These are phyloP conservation scores for Euproctis similis DNA, from an alignment of 2,888 invertebrate genomes.

Conservation along the genomic window DNA sequence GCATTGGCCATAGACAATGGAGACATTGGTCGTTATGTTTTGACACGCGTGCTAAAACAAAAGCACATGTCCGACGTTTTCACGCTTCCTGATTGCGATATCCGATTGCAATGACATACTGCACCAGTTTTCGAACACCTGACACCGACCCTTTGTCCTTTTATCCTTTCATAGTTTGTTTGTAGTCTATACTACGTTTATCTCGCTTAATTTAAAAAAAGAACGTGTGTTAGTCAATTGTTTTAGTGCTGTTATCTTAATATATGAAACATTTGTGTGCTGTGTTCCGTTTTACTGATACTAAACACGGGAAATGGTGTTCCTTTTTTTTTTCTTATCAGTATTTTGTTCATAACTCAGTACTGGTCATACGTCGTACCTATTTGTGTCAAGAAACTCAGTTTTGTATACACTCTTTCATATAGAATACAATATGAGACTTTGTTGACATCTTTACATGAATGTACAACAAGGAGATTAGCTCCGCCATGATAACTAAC, in stretches of 20 bases:
- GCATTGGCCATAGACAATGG: slow-evolving; percentile 40
- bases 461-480: slow-evolving; percentile 46
- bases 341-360: slow-evolving; percentile 6
- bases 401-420: slow-evolving; percentile 23
- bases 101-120: slow-evolving; percentile 54
- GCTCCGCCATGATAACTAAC: slow-evolving; percentile 32
- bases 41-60: slow-evolving; percentile 63
- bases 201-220: neutral
- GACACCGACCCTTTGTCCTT: slow-evolving; percentile 31
- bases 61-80: slow-evolving; percentile 60
- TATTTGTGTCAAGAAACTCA: slow-evolving; percentile 19
- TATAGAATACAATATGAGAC: slow-evolving; percentile 22
- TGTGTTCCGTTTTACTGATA: slow-evolving; percentile 6
- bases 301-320: slow-evolving; percentile 13
- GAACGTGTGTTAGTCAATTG: too few species aligned
- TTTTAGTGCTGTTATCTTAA: neutral
- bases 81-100: slow-evolving; percentile 58
- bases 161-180: slow-evolving; percentile 22
- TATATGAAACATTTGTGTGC: neutral
- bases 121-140: slow-evolving; percentile 34
- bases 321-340: slow-evolving; percentile 17
- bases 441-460: slow-evolving; percentile 48
- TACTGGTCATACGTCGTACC: slow-evolving; percentile 3
- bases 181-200: neutral
- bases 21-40: slow-evolving; percentile 67